Evolutionary conservation across 2,797 vertebrate genomes (phyloP).

Genomic region (Neopelma chrysocephalum): DNA sequence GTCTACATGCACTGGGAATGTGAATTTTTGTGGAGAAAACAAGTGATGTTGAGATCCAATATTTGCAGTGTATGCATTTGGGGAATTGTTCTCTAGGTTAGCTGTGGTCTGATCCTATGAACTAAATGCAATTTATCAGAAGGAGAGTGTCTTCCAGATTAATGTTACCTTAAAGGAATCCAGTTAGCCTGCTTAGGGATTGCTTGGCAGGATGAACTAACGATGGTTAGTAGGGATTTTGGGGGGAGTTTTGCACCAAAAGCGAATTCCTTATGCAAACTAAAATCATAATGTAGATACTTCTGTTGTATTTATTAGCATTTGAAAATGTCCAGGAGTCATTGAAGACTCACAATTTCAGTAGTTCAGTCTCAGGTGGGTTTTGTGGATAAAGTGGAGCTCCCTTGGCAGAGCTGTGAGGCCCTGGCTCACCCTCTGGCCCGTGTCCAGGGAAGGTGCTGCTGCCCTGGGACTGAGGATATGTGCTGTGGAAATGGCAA

Average conservation of each 20-base stretch:
- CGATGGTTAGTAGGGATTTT: neutral
- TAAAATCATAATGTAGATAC: neutral
- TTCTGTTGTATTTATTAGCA: neutral
- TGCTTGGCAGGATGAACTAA: neutral
- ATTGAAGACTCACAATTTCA: neutral
- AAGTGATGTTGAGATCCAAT: neutral
- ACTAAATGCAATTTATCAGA: neutral
- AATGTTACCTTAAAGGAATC: neutral
- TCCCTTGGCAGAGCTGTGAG: neutral
- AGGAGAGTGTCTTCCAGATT: neutral
- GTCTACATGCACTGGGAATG: fast-evolving
- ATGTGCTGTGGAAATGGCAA: neutral
- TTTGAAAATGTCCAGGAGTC: neutral
- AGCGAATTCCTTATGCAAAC: neutral
- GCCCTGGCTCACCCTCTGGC: fast-evolving
- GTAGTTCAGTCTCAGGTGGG: neutral
- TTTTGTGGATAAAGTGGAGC: neutral
- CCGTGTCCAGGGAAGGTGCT: neutral
- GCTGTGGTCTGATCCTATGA: neutral
- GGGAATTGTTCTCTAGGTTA: neutral
- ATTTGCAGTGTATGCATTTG: neutral
- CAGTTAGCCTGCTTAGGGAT: neutral
- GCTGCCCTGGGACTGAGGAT: neutral
- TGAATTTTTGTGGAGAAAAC: neutral
- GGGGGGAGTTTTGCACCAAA: neutral